Base-by-base conservation (phyloP, 1,140 invertebrate species). In the Neuroterus valhalla region DNA sequence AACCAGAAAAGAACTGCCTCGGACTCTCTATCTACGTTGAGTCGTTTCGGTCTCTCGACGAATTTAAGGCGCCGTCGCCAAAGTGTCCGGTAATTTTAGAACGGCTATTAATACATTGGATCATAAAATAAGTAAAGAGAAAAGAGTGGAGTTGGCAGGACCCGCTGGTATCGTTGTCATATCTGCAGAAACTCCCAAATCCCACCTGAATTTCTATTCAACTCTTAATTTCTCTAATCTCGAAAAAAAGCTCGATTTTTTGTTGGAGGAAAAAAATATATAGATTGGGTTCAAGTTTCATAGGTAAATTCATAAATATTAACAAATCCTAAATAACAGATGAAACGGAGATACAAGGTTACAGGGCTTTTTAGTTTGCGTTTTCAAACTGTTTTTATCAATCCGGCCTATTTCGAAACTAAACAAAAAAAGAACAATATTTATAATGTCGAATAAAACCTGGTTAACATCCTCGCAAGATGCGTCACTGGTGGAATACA, bases 51-150 rank as follows among this genome's bases (percentile, higher is more conserved):
- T 73, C 78, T 78, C 74, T 73, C 76, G 75, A 74, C 74, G 77
- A 48, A 38, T 45, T 79, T 79, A 72, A 77, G 68, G 66, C 76
- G 78, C 79, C 80, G 80, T 77, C 76, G 77, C 66, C 76, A 75
- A 80, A 81, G 70, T 81, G 76, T 68, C 10, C 68, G 76, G 73
- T 85, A 85, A 85, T 86, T 84, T 86, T 84, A 79, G 81, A 79
- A 42, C 77, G 66, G 78, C 84, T 87, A 87, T 85, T 86, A 84
- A 86, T 83, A 85, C 21, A 68, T 38, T 5, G 55, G 45, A 62
- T 67, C 72, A 80, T 81, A 80, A 77, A 80, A 81, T 70, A 78
- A 52, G 75, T 76, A 74, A 71, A 50, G 68, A 55, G 50, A 80
- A 77, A 80, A 81, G 70, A 77, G 62, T 73, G 76, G 72, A 75